A percentile compares a stretch with the other conserved stretches of the same genome.
These are phyloP conservation scores for Paramuricea clavata DNA, from an alignment of 92 coral and sea anemone genomes.

Conservation along the genomic window DNA sequence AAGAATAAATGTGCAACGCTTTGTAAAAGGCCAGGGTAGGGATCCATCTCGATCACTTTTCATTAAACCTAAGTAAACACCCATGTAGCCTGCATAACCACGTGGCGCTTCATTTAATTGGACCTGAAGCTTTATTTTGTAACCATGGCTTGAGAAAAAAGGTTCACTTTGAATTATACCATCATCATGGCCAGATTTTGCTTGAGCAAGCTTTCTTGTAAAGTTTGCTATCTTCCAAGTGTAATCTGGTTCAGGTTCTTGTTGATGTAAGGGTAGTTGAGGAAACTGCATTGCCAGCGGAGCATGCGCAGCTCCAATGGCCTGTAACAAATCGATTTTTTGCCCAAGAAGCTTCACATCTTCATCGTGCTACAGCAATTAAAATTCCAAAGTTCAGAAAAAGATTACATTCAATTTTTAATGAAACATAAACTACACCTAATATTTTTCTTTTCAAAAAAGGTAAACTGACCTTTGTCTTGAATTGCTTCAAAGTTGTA, in stretches of 20 bases:
- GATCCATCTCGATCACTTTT: constrained; percentile 1
- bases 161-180: background rate
- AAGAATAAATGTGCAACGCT: background rate
- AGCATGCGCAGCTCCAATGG: background rate
- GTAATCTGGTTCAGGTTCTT: background rate
- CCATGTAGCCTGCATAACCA: constrained; percentile 1
- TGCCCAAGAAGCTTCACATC: background rate
- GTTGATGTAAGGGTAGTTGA: background rate
- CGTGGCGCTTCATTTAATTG: background rate
- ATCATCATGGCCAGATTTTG: background rate
- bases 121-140: constrained; percentile 8
- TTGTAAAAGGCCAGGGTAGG: constrained; percentile 11
- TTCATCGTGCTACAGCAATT: background rate
- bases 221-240: background rate
- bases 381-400: background rate
- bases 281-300: background rate
- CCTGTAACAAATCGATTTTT: background rate
- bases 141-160: constrained; percentile 24
- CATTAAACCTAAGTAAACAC: constrained; percentile 3
- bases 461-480: background rate
- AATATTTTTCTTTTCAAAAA: too few species aligned
- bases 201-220: background rate
- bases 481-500: background rate
- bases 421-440: too few species aligned
- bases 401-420: too few species aligned